Conservation (phyloP, 2,888 invertebrate genomes). For the Pterobdella sp. region DNA sequence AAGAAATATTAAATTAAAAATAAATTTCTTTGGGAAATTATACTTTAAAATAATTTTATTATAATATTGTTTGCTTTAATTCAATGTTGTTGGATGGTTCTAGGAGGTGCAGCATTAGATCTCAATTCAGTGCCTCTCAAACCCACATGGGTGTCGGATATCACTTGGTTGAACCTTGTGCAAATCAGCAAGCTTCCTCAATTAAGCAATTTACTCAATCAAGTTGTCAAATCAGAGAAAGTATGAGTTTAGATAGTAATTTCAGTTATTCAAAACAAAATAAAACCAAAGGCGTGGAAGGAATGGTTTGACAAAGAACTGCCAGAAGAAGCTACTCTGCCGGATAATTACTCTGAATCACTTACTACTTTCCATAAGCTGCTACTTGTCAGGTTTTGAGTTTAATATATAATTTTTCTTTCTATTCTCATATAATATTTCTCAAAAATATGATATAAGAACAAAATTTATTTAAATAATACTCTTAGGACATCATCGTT, state of each 20-base stretch:
- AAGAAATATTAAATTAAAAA: too few relatives aligned
- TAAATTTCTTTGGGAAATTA: too few relatives aligned
- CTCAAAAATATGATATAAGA: not conserved
- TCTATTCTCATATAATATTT: not conserved
- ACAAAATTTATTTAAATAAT: not conserved
- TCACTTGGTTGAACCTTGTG: constrained; percentile 52
- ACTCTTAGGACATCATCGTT: too few relatives aligned
- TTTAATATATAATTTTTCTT: not conserved
- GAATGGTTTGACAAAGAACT: constrained; percentile 52
- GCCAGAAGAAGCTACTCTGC: constrained; percentile 51
- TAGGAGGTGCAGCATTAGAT: constrained; percentile 52
- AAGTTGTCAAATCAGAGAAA: constrained; percentile 39
- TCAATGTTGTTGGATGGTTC: not conserved
- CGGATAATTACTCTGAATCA: constrained; percentile 50
- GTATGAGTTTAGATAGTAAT: not conserved
- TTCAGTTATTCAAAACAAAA: not conserved
- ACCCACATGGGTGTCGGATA: constrained; percentile 51
- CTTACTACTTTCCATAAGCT: constrained; percentile 51
- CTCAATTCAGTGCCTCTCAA: constrained; percentile 50
- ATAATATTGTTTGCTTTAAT: not conserved
- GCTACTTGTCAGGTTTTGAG: constrained; percentile 44
- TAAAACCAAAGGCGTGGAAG: constrained; percentile 51
- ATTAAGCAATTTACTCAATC: constrained; percentile 51
- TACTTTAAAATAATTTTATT: too few relatives aligned
- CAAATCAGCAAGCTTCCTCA: constrained; percentile 51